phyloP scores from a whole-genome alignment of 1,140 invertebrate genomes.

The Aphelenchoides avenae region DNA sequence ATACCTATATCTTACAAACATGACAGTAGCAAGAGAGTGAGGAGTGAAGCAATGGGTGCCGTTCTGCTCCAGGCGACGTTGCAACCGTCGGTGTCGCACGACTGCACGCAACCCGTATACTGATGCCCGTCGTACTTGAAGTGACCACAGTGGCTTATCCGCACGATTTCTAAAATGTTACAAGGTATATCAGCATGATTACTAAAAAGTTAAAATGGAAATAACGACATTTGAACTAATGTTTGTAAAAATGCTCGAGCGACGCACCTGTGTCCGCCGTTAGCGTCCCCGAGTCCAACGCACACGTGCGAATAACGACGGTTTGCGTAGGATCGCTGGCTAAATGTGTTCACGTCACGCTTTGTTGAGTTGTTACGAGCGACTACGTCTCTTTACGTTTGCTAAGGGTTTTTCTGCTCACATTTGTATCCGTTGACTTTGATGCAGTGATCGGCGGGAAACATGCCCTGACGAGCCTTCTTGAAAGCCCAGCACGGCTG shows the following conservation, averaged over 20 bases:
- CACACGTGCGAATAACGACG: constrained; percentile 63
- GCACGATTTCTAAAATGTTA: constrained; percentile 59
- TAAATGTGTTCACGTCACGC: constrained; percentile 12
- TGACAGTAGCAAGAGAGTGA: too few species aligned
- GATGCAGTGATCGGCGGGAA: constrained; percentile 91
- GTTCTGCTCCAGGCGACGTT: too few species aligned
- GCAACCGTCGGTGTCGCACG: constrained; percentile 55
- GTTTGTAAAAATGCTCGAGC: background rate
- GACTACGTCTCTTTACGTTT: background rate
- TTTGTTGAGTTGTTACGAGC: background rate
- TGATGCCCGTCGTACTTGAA: constrained; percentile 61
- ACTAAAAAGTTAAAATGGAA: constrained; percentile 26
- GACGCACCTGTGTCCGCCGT: constrained; percentile 60
- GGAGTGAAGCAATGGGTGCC: too few species aligned
- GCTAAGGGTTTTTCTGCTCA: constrained; percentile 61
- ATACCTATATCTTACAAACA: too few species aligned
- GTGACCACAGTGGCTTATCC: constrained; percentile 62
- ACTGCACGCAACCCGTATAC: constrained; percentile 59
- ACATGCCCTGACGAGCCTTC: constrained; percentile 82
- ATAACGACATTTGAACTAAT: constrained; percentile 10
- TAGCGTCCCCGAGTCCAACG: constrained; percentile 63
- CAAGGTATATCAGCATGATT: constrained; percentile 12
- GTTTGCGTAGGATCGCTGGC: constrained; percentile 57
- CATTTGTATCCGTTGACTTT: constrained; percentile 82
- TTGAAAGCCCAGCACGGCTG: constrained; percentile 85